Evolutionary conservation across 2,888 invertebrate species (phyloP), one percentile per base, ranked within the genome.

Genomic region (Dorcus parallelipipedus): DNA sequence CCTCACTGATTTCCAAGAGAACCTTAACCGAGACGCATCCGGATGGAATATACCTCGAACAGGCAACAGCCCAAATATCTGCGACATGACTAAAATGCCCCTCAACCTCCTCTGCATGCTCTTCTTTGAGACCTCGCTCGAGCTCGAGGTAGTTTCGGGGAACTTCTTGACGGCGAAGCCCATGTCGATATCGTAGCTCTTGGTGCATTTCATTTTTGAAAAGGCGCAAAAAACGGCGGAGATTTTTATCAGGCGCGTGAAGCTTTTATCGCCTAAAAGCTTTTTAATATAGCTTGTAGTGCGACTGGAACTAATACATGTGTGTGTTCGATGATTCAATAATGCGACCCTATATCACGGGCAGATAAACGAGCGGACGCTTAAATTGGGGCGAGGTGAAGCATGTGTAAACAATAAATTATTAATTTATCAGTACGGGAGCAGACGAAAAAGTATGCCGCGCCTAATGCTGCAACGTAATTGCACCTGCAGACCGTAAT

Each of bases 51-150:
- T 14, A 26, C 48, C 48, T 49, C 17, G 38, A 43, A 48, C 38
- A 1, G 54, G 54, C 49, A 54, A 49, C 38, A 54, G 33, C 3
- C 48, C 54, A 38, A 54, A 54, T 9, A 23, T 33, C 38, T 54
- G 54, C 39, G 54, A 42, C 38, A 54, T 38, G 17, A 48, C 38
- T 49, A 54, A 10, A 7, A 45, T 20, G 17, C 45, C 45, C 45
- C 8, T 45, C 45, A 45, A 10, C 9, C 1, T 8, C 14, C 23
- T 20, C 3, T 45, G 45, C 45, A 45, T 20, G 23, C 45, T 45
- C 26, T 33, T 33, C 6, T 33, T 33, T 33, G 26, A 33, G 26
- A 3, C 41, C 14, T 41, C 41, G 14, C 9, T 5, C 9, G 5
- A 4, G 14, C 9, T 5, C 0, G 5, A 1, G 3, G 4, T 5